Evolutionary conservation across 2,113 vertebrate genomes (phyloP).

Genomic region (Capreolus pygargus): DNA sequence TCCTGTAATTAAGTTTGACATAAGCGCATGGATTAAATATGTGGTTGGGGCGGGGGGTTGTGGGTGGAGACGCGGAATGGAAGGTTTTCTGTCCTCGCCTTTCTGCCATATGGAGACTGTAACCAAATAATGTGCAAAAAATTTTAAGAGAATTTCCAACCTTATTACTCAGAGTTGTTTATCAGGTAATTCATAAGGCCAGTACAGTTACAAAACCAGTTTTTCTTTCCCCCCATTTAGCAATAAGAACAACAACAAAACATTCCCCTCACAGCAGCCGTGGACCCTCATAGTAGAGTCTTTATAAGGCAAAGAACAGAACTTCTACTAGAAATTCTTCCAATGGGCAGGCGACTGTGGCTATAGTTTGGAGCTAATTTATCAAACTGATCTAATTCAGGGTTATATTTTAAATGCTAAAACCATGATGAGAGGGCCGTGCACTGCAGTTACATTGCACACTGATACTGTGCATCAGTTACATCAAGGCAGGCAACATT

Average conservation of each 20-base stretch:
- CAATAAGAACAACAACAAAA: conserved; percentile 8
- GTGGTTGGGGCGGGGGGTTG: conserved; percentile 90
- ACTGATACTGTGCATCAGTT: background rate
- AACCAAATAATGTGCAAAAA: conserved; percentile 85
- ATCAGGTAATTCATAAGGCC: conserved; percentile 69
- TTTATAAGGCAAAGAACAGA: background rate
- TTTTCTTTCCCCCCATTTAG: background rate
- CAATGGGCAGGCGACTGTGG: background rate
- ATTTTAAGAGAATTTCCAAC: conserved; percentile 74
- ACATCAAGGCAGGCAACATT: background rate
- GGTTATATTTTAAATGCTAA: background rate
- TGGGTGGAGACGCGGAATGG: conserved; percentile 67
- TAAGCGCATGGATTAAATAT: conserved; percentile 99
- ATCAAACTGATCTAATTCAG: background rate
- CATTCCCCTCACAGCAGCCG: background rate
- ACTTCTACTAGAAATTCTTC: background rate
- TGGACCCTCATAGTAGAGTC: background rate
- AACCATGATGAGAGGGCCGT: background rate
- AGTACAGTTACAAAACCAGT: conserved; percentile 28
- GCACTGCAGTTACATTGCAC: background rate
- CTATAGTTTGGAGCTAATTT: background rate
- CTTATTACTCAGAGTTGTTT: conserved; percentile 73
- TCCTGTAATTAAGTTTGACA: conserved; percentile 99
- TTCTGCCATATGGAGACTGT: conserved; percentile 93
- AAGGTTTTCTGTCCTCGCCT: conserved; percentile 86